phyloP scores from a whole-genome alignment of 2,888 invertebrate genomes.

The Crepidodera aurea region DNA sequence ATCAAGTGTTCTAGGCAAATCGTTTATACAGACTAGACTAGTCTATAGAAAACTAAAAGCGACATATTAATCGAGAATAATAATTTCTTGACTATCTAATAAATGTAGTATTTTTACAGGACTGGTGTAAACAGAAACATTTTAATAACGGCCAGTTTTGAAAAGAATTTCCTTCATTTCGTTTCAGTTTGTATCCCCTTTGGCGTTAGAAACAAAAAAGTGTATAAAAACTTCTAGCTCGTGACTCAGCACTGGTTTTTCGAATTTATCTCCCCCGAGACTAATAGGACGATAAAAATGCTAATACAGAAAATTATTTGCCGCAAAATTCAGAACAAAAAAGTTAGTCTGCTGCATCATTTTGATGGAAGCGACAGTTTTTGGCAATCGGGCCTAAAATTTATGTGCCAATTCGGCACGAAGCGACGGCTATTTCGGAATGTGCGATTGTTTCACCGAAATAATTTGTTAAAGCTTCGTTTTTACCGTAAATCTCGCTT shows the following conservation, averaged over 20 bases:
- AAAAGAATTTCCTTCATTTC: too few relatives aligned
- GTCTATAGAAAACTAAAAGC: too few relatives aligned
- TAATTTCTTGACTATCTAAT: too few relatives aligned
- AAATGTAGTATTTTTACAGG: too few relatives aligned
- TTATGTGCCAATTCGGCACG: constrained; percentile 15
- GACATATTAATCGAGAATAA: too few relatives aligned
- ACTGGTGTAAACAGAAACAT: too few relatives aligned
- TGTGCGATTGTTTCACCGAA: constrained; percentile 2
- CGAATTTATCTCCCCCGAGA: constrained; percentile 17
- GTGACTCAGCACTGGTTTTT: constrained; percentile 21
- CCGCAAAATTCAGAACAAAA: constrained; percentile 23
- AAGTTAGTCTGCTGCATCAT: constrained; percentile 17
- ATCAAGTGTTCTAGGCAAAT: too few relatives aligned
- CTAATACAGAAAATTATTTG: constrained; percentile 25
- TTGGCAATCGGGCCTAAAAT: constrained; percentile 17
- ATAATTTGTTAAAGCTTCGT: neutral
- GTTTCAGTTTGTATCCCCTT: neutral
- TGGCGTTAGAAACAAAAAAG: neutral
- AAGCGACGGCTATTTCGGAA: neutral
- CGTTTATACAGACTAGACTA: too few relatives aligned
- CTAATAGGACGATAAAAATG: constrained; percentile 28
- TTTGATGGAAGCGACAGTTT: constrained; percentile 28
- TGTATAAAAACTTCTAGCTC: constrained; percentile 3
- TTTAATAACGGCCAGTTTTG: too few relatives aligned
- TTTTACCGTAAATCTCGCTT: constrained; percentile 2